Conservation (phyloP, 2,888 invertebrate species). For the Trilocha varians region DNA sequence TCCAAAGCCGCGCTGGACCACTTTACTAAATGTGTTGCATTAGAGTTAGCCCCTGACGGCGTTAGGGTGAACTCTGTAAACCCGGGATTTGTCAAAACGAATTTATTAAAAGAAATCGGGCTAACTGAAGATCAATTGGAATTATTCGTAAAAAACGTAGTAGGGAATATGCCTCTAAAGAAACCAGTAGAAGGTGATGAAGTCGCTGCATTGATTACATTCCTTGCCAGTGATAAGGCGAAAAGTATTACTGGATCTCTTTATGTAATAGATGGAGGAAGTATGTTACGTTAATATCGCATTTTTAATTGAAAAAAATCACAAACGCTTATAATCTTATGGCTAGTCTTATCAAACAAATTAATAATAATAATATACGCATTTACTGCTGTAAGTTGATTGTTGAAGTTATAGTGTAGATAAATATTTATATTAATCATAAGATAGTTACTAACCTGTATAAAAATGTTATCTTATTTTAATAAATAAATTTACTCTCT, state of each 20-base stretch:
- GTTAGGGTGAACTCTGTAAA: constrained; percentile 92
- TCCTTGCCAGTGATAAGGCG: constrained; percentile 88
- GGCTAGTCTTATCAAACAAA: no score
- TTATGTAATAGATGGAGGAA: constrained; percentile 51
- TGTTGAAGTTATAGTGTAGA: no score
- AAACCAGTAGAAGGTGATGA: constrained; percentile 86
- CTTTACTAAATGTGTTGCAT: constrained; percentile 90
- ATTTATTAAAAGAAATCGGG: constrained; percentile 81
- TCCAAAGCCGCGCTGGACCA: constrained; percentile 96
- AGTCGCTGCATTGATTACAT: constrained; percentile 89
- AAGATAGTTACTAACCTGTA: no score
- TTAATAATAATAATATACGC: no score
- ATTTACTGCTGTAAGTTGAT: no score
- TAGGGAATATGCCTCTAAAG: constrained; percentile 89
- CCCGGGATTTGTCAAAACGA: constrained; percentile 94
- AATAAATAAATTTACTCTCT: no score
- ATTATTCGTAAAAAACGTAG: constrained; percentile 74
- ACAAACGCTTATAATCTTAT: no score
- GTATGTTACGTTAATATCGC: constrained; percentile 26
- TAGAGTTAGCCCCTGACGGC: constrained; percentile 85
- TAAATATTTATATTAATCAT: no score
- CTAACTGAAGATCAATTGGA: constrained; percentile 80
- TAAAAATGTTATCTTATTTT: no score
- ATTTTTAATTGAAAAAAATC: no score
- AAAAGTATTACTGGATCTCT: constrained; percentile 90